Conservation (phyloP, 2,797 vertebrate species). For the Labroides dimidiatus region DNA sequence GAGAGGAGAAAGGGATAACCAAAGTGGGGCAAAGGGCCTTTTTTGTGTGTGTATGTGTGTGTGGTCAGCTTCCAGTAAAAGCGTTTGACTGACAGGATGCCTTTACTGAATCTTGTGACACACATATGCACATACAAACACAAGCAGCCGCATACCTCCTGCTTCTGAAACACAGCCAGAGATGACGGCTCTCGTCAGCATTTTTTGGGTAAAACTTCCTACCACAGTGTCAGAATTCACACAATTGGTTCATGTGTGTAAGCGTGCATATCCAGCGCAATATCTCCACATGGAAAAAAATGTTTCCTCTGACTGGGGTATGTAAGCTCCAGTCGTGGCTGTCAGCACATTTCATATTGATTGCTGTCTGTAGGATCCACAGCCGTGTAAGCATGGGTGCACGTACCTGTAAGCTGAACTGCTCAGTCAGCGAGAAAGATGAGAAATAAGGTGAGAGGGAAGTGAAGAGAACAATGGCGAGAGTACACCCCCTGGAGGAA, state of each 20-base stretch:
- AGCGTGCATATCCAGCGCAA: constrained; percentile 42
- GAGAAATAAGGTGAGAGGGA: constrained; percentile 12
- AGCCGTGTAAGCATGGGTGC: constrained; percentile 1
- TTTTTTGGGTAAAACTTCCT: constrained; percentile 63
- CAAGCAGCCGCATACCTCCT: constrained; percentile 37
- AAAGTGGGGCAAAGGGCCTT: constrained; percentile 50
- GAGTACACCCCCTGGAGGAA: constrained; percentile 15
- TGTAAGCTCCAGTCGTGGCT: constrained; percentile 23
- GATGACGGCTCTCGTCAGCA: constrained; percentile 59
- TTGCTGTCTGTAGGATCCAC: constrained; percentile 5
- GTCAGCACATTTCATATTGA: constrained; percentile 40
- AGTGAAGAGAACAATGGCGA: constrained; percentile 23
- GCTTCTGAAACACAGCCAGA: constrained; percentile 48
- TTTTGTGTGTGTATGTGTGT: constrained; percentile 31
- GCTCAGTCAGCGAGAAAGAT: constrained; percentile 21
- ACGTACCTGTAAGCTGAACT: not conserved
- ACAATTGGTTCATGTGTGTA: constrained; percentile 62
- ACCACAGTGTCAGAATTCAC: constrained; percentile 75
- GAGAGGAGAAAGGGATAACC: constrained; percentile 73
- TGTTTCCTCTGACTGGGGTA: constrained; percentile 31
- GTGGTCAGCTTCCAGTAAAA: constrained; percentile 55
- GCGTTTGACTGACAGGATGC: constrained; percentile 48
- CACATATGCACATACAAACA: constrained; percentile 22
- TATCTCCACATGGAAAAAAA: constrained; percentile 40
- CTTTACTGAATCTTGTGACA: constrained; percentile 45